Evolutionary conservation across 2,888 invertebrate genomes (phyloP), one percentile per base, ranked within the genome.

Genomic region (Drosophila seclusa): DNA sequence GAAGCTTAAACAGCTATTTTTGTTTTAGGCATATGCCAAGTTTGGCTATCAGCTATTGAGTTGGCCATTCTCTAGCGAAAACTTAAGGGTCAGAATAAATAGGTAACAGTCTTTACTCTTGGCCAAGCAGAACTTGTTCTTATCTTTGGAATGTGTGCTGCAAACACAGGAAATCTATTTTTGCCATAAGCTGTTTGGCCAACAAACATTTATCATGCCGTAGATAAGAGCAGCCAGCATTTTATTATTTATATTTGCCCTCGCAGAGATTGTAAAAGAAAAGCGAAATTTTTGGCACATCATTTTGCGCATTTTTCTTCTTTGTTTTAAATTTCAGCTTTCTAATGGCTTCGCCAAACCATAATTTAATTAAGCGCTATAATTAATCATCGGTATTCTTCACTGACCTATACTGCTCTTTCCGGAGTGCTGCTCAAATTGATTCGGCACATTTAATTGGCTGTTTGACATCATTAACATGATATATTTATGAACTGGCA

Each of bases 381-480:
- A 61, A 70, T 75, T 75, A 74, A 78, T 75, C 76, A 70, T 68
- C 10, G 10, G 31, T n/a, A n/a, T 11, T 24, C 24, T 45, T 1
- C 8, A 16, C 2, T 61, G 76, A 67, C 80, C 70, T 64, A n/a
- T 31, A 58, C 64, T 32, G 4, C 21, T n/a, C 11, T 57, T 38
- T 36, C 32, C 29, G 40, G 42, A 40, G 60, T 27, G 32, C 32
- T 48, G 45, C 29, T 31, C 11, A 24, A 54, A 53, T 68, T 48
- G 29, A 62, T 52, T 48, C 31, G 54, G 27, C 34, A 36, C 61
- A 11, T 55, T 61, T 68, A 73, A 73, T 78, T 73, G 58, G 63
- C 54, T 27, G n/a, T 68, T 62, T 53, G 50, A 38, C 62, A 77
- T 63, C 49, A 53, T 78, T 73, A 69, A 60, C 69, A 42, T 54